Base-by-base conservation (phyloP, 2,888 invertebrate species). In the Cataglyphis altisquamis region DNA sequence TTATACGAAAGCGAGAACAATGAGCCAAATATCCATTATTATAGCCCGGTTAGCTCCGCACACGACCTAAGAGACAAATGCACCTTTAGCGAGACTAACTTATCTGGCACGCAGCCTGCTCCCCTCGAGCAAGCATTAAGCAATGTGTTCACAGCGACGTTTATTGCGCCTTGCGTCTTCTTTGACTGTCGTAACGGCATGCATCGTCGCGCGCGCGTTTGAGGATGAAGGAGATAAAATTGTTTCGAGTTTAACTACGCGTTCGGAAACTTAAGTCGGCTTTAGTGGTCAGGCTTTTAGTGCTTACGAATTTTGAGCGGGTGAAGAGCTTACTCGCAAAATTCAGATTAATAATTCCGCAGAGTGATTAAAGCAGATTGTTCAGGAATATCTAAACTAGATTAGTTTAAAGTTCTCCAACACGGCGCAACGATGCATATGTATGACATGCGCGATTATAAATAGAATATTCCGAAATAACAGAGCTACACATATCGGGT, bases 51-150 rank as follows among this genome's bases (percentile, higher is more conserved):
- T 25, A 25, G 25, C 82, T 21, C 66, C 70, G 68, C 81, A 72
- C 89, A 88, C 88, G 86, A 85, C 52, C 82, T 52, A 52, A 78
- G 83, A 83, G 84, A 67, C 73, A 68, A 45, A 21, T 80, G 41
- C 78, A 84, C 75, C 84, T 75, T 74, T 52, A 25, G 64, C 67
- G 64, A 67, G 82, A 90, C 25, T 25, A 25, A 86, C 74, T 86
- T 83, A 77, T 62, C 80, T 90, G 90, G 91, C 90, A 89, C 68
- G 36, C 63, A 84, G 80, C 84, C 91, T 83, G 36, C 45, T 39
- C 41, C 63, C 3, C n/a, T 52, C 8, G n/a, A 82, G 64, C 75
- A 67, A 64, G 72, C 68, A 84, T 78, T 83, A 82, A 85, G 67
- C 83, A 78, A 63, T 77, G 82, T 68, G 84, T 75, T 75, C 80